phyloP scores from a whole-genome alignment of 2,797 vertebrate genomes.

The Tinamus major region DNA sequence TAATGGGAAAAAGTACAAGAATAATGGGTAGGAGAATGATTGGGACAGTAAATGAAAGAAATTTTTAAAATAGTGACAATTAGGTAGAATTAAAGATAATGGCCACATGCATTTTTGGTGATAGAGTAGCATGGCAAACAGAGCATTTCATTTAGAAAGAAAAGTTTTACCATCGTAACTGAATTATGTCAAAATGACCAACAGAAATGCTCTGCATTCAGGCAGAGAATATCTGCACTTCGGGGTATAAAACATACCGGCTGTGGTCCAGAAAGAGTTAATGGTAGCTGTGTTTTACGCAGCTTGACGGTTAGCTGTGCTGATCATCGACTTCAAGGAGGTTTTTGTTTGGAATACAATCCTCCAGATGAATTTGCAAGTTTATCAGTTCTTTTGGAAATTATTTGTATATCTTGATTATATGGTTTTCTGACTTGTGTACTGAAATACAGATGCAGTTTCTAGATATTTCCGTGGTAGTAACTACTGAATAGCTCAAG shows the following conservation, averaged over 20 bases:
- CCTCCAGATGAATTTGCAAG: not conserved
- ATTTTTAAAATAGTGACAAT: not conserved
- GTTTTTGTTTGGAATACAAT: not conserved
- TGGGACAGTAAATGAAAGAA: not conserved
- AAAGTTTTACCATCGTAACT: not conserved
- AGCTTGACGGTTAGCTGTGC: not conserved
- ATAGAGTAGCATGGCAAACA: not conserved
- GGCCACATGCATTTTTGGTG: not conserved
- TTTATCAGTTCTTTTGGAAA: not conserved
- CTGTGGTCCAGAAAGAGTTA: slow-evolving; percentile 1
- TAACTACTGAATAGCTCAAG: not conserved
- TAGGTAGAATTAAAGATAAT: not conserved
- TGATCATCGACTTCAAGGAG: not conserved
- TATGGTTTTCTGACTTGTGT: not conserved
- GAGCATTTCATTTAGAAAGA: not conserved
- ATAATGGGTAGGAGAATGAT: not conserved
- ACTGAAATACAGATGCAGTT: not conserved
- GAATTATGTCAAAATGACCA: not conserved
- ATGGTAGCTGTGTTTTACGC: not conserved
- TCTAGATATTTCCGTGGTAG: not conserved
- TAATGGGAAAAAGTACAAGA: not conserved
- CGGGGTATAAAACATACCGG: not conserved
- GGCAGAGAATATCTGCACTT: not conserved
- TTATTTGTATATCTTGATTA: not conserved
- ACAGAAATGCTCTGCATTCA: not conserved